A percentile compares a stretch with the other conserved stretches of the same genome.
phyloP scores from a whole-genome alignment of 2,113 vertebrate species.

The Bungarus multicinctus region DNA sequence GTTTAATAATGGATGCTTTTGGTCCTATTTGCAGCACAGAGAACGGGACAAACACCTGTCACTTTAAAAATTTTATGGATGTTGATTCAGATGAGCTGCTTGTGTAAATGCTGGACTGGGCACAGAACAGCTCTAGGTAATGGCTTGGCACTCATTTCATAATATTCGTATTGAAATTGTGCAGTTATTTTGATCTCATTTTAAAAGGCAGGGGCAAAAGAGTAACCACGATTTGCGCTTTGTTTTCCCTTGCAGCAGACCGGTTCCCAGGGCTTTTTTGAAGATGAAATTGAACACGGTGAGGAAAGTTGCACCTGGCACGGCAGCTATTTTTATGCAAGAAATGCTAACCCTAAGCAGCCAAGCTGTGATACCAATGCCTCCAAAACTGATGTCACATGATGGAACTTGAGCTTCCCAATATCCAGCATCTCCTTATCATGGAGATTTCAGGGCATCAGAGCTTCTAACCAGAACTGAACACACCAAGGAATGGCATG shows the following conservation, averaged over 20 bases:
- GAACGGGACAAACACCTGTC: conserved; percentile 72
- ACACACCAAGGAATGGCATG: conserved; percentile 3
- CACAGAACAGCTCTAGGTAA: conserved; percentile 34
- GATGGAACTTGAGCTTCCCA: conserved; percentile 70
- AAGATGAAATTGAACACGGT: conserved; percentile 66
- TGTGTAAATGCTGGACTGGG: conserved; percentile 9
- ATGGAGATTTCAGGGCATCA: conserved; percentile 52
- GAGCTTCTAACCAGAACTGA: conserved; percentile 32
- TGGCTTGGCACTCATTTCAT: not conserved
- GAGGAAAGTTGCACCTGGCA: conserved; percentile 74
- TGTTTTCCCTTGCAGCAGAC: conserved; percentile 52
- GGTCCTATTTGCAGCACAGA: conserved; percentile 65
- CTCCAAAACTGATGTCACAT: conserved; percentile 65
- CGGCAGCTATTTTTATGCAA: conserved; percentile 72
- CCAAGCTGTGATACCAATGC: conserved; percentile 48
- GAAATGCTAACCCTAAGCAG: conserved; percentile 69
- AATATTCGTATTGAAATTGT: conserved; percentile 67
- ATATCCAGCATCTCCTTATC: conserved; percentile 54
- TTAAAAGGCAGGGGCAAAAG: not conserved
- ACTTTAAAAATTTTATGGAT: conserved; percentile 49
- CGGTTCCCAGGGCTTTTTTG: conserved; percentile 60
- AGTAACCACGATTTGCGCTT: conserved; percentile 64
- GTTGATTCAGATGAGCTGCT: conserved; percentile 35
- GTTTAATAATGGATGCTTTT: conserved; percentile 44
- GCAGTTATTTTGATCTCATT: not conserved